Evolutionary conservation across 2,888 invertebrate genomes (phyloP), one percentile per base, ranked within the genome.

Genomic region (Papilio elwesi): DNA sequence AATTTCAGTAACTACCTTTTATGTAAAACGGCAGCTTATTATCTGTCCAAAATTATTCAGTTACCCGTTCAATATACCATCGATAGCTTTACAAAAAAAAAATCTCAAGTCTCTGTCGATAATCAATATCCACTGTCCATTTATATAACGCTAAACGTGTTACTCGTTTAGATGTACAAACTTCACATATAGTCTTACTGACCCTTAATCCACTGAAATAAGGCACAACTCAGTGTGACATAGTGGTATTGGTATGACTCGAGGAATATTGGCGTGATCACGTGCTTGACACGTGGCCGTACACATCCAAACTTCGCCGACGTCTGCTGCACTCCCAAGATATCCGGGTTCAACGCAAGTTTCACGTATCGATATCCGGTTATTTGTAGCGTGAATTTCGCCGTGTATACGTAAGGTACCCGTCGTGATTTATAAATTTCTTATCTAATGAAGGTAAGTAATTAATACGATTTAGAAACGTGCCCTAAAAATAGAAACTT

Each of bases 221-320:
- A 74, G 68, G 75, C 74, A 63, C 15, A 65, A 43, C 74, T 76
- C 76, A 3, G 59, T 7, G 10, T 67, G 55, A 59, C 13, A n/a
- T n/a, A 13, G 4, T n/a, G n/a, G 52, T 73, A n/a, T 26, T 55
- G 57, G 1, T 49, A 11, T 57, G 57, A 66, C 59, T 76, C 69
- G 65, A 73, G 76, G 76, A 73, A 87, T 89, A 91, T 91, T 90
- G 87, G 90, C 89, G 86, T 90, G 90, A 91, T 91, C 90, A 90
- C 84, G 78, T 79, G 82, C 81, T 87, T 87, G 90, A 87, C 90
- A 90, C 90, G 90, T 82, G 85, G 82, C 80, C 82, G 79, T 78
- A 79, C 76, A 80, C 81, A 82, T 84, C 78, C 83, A 81, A 88
- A 89, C 84, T 90, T 89, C 78, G 84, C 84, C 88, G 88, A 86